Evolutionary conservation across 2,888 invertebrate genomes (phyloP), one percentile per base, ranked within the genome.

Genomic region (Halictus ligatus): DNA sequence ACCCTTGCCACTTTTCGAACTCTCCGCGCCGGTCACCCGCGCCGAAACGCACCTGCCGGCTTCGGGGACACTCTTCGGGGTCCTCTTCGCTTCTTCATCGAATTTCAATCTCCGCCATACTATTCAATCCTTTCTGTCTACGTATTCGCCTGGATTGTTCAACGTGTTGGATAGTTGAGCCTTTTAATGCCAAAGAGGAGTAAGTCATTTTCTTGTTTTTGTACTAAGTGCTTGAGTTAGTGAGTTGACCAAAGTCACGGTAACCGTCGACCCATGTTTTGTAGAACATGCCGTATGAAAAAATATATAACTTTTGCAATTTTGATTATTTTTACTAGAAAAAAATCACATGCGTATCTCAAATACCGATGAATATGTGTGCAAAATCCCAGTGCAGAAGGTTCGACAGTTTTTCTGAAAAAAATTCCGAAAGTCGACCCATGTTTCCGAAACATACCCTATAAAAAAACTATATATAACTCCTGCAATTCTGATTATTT

Each of bases 1-100:
- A 80, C 72, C 64, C 79, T 74, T 78, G 80, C 73, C 58, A 81
- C 40, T 89, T 78, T 87, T 78, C 75, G 58, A 18, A 48, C 78
- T 60, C 73, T 69, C 81, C 35, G 21, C 67, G 54, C 43, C 54
- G 71, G 67, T 35, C 21, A 71, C 21, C 21, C 10, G 64, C 43
- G 40, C 5, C 67, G 48, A 58, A 81, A 75, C 86, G 73, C 86
- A 86, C 86, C 86, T 58, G 78, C n/a, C 64, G 25, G 18, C 25
- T 74, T 54, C 58, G 69, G 15, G 69, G 76, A 76, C 76, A 73
- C 48, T 72, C 48, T 35, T 35, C 35, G 35, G 40, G 60, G 29
- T 29, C 13, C 29, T 29, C 29, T 13, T 29, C 15, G 25, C 29
- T 64, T 29, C 64, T 64, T 64, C 29, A 64, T 25, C 29, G 29